Conservation (phyloP, 2,113 vertebrate species). For the Panthera leo region DNA sequence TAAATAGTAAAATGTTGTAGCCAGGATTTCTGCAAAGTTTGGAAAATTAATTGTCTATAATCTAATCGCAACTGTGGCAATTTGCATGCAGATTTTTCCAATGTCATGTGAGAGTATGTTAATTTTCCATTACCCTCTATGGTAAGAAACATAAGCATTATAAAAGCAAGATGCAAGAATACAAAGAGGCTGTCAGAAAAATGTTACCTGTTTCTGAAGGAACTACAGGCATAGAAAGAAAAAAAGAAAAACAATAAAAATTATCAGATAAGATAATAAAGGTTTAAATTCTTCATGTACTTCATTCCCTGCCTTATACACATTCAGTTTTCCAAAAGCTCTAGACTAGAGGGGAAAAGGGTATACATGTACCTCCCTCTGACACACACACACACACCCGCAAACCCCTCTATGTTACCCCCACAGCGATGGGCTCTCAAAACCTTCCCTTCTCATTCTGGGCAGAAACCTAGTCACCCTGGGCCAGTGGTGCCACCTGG, state of each 20-base stretch:
- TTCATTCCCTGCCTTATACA: constrained; percentile 18
- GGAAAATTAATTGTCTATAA: constrained; percentile 23
- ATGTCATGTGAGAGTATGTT: constrained; percentile 42
- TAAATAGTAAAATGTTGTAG: constrained; percentile 34
- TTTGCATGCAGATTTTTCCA: constrained; percentile 61
- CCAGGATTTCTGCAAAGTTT: constrained; percentile 32
- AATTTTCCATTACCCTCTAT: constrained; percentile 55
- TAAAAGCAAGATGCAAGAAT: constrained; percentile 75
- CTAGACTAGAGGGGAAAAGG: background rate
- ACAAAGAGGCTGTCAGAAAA: constrained; percentile 67
- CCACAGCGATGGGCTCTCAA: background rate
- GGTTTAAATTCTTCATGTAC: background rate
- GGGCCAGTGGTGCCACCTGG: background rate
- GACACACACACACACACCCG: background rate
- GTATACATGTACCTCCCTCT: background rate
- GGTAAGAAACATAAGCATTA: constrained; percentile 63
- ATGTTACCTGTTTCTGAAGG: constrained; percentile 83
- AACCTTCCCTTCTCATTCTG: background rate
- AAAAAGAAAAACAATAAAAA: constrained; percentile 78
- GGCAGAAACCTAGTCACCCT: background rate
- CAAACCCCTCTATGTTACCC: background rate
- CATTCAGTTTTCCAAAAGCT: constrained; percentile 20
- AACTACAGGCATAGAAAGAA: constrained; percentile 79
- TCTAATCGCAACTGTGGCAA: constrained; percentile 10
- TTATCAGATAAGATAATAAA: constrained; percentile 83